Conservation (phyloP, 2,888 invertebrate genomes). For the Anthoptus insignis region DNA sequence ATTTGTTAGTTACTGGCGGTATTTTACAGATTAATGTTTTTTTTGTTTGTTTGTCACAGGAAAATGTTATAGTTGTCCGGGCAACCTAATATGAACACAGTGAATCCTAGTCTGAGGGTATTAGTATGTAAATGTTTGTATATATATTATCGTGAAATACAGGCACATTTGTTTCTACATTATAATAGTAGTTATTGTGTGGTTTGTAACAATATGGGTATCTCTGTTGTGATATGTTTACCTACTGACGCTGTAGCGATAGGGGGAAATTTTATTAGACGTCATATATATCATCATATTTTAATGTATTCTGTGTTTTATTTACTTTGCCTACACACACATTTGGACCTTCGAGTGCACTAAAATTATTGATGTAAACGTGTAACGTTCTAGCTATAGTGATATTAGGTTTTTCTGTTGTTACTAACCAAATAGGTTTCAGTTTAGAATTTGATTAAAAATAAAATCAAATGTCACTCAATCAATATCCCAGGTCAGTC, state of each 20-base stretch:
- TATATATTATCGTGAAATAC: slow-evolving; percentile 21
- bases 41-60: too few species aligned
- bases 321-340: slow-evolving; percentile 1
- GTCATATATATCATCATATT: slow-evolving; percentile 67
- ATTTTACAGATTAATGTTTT: too few species aligned
- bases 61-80: too few species aligned
- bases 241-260: slow-evolving; percentile 59
- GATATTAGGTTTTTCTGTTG: too few species aligned
- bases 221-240: slow-evolving; percentile 69
- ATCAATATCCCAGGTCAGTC: neutral
- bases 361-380: too few species aligned
- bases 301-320: slow-evolving; percentile 41
- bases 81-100: too few species aligned
- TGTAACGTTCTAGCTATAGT: too few species aligned
- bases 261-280: slow-evolving; percentile 61
- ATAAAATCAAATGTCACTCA: slow-evolving; percentile 8
- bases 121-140: too few species aligned
- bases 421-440: neutral
- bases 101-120: too few species aligned
- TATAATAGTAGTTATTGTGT: slow-evolving; percentile 29
- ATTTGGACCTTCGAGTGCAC: neutral
- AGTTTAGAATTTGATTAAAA: neutral
- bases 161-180: slow-evolving; percentile 22
- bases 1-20: too few species aligned
- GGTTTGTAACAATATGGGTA: slow-evolving; percentile 51